Evolutionary conservation across 2,888 invertebrate species (phyloP).

Genomic region (Pseudeuparius sepicola): DNA sequence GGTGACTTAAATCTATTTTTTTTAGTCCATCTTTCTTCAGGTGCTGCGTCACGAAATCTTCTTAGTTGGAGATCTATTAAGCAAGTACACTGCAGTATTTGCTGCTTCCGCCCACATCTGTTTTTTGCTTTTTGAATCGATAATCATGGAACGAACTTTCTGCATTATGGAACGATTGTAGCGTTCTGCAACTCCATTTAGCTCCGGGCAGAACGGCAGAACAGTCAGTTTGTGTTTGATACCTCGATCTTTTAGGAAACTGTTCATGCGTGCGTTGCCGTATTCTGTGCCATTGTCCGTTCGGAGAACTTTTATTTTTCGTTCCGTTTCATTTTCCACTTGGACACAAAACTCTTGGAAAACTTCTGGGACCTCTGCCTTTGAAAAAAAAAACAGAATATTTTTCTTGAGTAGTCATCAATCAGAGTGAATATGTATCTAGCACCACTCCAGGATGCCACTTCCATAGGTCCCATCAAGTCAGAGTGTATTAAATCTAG

Average conservation of each 20-base stretch:
- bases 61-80: conserved; percentile 15
- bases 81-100: conserved; percentile 16
- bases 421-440: conserved; percentile 16
- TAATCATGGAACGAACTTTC: conserved; percentile 14
- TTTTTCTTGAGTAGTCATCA: conserved; percentile 18
- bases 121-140: conserved; percentile 10
- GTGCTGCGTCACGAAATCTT: too few relatives aligned
- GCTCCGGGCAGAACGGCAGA: too few relatives aligned
- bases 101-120: conserved; percentile 19
- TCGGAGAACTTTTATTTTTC: conserved; percentile 15
- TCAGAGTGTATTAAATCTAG: conserved; percentile 20
- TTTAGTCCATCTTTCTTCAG: too few relatives aligned
- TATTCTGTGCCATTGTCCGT: too few relatives aligned
- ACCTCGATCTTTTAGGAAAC: conserved; percentile 12
- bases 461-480: conserved; percentile 17
- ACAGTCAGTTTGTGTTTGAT: conserved; percentile 12
- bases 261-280: conserved; percentile 8
- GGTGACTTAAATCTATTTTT: too few relatives aligned
- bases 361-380: conserved; percentile 15
- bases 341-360: conserved; percentile 13
- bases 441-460: conserved; percentile 15
- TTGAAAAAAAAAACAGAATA: conserved; percentile 18
- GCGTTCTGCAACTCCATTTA: conserved; percentile 17
- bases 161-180: conserved; percentile 17
- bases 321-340: conserved; percentile 16